Evolutionary conservation across 2,113 vertebrate species (phyloP).

Genomic region (Clarias magur): DNA sequence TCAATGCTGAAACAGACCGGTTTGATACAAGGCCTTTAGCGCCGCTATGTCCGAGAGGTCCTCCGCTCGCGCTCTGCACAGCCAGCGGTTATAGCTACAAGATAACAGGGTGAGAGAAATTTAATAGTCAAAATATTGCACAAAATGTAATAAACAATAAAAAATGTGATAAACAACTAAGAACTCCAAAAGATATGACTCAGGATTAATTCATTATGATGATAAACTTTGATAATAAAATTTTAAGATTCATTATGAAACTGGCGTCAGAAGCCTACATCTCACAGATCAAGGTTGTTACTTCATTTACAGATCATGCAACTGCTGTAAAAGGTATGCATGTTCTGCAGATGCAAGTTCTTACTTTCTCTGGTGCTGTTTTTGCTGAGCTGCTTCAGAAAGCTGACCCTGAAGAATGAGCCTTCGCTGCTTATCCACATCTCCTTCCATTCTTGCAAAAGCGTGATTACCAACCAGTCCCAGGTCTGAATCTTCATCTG

Average conservation of each 20-base stretch:
- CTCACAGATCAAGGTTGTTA: neutral
- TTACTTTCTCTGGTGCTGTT: conserved; percentile 97
- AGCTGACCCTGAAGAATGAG: conserved; percentile 92
- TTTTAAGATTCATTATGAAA: neutral
- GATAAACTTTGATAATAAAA: neutral
- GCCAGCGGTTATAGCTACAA: conserved; percentile 93
- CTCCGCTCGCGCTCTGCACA: conserved; percentile 92
- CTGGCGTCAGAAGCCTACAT: neutral
- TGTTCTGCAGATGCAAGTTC: conserved; percentile 38
- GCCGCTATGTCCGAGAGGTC: conserved; percentile 96
- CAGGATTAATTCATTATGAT: neutral
- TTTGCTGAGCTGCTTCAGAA: conserved; percentile 89
- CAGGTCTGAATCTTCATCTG: conserved; percentile 82
- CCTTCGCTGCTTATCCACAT: conserved; percentile 93
- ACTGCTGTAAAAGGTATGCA: neutral
- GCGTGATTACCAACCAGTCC: conserved; percentile 92
- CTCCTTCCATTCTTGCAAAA: conserved; percentile 96
- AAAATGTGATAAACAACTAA: neutral
- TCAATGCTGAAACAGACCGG: conserved; percentile 74
- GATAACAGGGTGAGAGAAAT: conserved; percentile 32
- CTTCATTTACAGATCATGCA: neutral
- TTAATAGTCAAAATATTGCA: neutral
- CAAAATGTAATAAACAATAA: neutral
- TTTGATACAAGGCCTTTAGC: conserved; percentile 96
- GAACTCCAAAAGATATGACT: neutral